Conservation (phyloP, 2,888 invertebrate species). For the Caenorhabditis imperialis region DNA sequence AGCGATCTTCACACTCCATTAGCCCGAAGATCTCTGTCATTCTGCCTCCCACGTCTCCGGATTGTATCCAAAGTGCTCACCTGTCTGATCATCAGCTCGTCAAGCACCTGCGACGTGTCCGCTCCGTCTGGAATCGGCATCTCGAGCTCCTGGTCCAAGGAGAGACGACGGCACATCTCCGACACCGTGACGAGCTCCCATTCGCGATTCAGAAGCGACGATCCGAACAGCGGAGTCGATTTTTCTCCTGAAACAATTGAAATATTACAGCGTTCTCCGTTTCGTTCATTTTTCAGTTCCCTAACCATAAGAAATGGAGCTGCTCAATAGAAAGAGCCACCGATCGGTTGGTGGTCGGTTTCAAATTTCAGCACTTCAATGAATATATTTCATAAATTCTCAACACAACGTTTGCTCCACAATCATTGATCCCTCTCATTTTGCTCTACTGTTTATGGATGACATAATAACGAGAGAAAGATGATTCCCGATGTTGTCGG, state of each 20-base stretch:
- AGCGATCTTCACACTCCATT: slow-evolving; percentile 1
- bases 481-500: slow-evolving; percentile 2
- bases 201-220: slow-evolving; percentile 75
- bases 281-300: background rate
- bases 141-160: slow-evolving; percentile 74
- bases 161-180: slow-evolving; percentile 79
- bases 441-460: background rate
- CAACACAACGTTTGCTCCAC: slow-evolving; percentile 1
- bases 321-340: slow-evolving; percentile 2
- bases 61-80: no score
- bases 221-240: slow-evolving; percentile 51
- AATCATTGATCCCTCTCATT: background rate
- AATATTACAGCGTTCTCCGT: background rate
- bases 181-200: slow-evolving; percentile 80
- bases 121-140: slow-evolving; percentile 77
- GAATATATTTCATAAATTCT: slow-evolving; percentile 29
- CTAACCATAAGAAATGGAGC: slow-evolving; percentile 4
- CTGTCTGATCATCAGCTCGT: slow-evolving; percentile 77
- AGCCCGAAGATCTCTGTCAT: background rate
- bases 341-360: slow-evolving; percentile 4
- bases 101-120: slow-evolving; percentile 70
- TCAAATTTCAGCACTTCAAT: slow-evolving; percentile 34
- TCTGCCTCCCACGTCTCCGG: slow-evolving; percentile 1
- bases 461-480: no score
- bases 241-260: slow-evolving; percentile 67